Evolutionary conservation across 2,797 vertebrate species (phyloP), one percentile per base, ranked within the genome.

Genomic region (Hydrocynus forskahlii): DNA sequence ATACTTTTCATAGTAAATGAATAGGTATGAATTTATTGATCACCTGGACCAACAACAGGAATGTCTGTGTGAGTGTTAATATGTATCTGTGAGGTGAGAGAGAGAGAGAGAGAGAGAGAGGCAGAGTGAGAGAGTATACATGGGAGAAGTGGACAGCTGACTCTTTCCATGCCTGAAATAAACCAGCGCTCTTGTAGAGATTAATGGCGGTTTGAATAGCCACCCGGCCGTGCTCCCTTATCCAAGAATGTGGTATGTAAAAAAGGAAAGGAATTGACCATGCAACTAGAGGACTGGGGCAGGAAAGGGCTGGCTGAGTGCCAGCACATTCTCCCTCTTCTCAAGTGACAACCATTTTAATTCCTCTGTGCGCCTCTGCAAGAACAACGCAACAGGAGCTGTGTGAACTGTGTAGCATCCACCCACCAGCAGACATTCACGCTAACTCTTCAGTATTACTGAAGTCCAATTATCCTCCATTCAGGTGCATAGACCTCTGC

Each of bases 131-230:
- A 82, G 52, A 29, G 63, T 55, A 80, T 87, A 85, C 91, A 83
- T 40, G 64, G n/a, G 86, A 88, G 90, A 88, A 88, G 80, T 17
- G 89, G 85, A 90, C 97, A 96, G 96, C 96, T 97, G 96, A 94
- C 93, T 92, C 88, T 86, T 92, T 94, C 94, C 94, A 91, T 89
- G 92, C 77, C 89, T 84, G 87, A 96, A 96, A 95, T 95, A 94
- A 94, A 95, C 94, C 93, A 95, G 91, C 86, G 88, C 85, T 88
- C 94, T 92, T 81, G 83, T 90, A 90, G 93, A 96, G 96, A 97
- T 97, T 95, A 95, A 97, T 97, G 92, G 92, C 90, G 84, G 92
- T 95, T 94, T 95, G 92, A 95, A 94, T 95, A 95, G 94, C 89
- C 91, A 90, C 88, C 91, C 94, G 92, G 94, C 93, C 91, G 88